Base-by-base conservation (phyloP, 2,888 invertebrate species). In the Campoplex nolae region DNA sequence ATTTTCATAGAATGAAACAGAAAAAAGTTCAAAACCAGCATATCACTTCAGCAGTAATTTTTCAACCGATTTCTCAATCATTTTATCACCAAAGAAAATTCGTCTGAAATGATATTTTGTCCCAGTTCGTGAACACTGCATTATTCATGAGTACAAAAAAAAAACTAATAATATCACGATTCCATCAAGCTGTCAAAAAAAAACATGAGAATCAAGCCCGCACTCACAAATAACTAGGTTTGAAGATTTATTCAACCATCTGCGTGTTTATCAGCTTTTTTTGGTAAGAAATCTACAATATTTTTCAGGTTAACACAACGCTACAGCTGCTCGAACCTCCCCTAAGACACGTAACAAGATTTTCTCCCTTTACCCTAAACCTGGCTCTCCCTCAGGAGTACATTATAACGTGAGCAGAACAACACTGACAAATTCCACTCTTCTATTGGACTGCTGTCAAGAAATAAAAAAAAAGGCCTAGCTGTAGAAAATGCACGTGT, bases 281-380 rank as follows among this genome's bases (percentile, higher is more conserved):
- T 62, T 32, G 32, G 13, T 62, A 62, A 32, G 32, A 62, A 62
- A 62, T 62, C 32, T 62, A 62, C 62, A 62, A 32, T 62, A 13
- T 62, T 62, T 6, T 62, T 32, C 32, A 32, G 62, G 32, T 62
- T 48, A 28, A 16, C 42, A 51, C n/a, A 45, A 67, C 16, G 9
- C 13, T 56, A 45, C 23, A 35, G 42, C 42, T 42, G 13, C 32
- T 71, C 0, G 48, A 48, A 42, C 62, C 23, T 68, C 58, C 71
- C 35, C 13, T 62, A 18, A 38, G 67, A 18, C 71, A 73, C 71
- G 67, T 76, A 80, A 70, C 38, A 70, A 23, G 28, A 58, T 73
- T 78, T 6, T 62, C 18, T 23, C 45, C 56, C 45, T 65, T 62
- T 73, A 54, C 62, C 51, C 45, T 1, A 54, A 65, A 42, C 58